Conservation (phyloP, 2,888 invertebrate species). For the Hetaerina titia region DNA sequence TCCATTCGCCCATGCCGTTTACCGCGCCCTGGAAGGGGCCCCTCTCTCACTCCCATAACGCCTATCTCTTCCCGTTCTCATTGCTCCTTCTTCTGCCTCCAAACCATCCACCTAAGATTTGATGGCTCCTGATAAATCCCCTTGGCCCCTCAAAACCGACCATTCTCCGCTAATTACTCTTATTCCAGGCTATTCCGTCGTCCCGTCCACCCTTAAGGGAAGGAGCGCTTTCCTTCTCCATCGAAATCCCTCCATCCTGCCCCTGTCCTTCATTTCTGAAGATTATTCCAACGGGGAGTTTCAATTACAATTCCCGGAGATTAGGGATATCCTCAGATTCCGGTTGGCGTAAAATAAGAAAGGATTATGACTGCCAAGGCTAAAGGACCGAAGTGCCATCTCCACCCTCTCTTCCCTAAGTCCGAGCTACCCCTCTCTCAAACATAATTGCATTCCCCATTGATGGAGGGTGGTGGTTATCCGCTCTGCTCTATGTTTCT, state of each 20-base stretch:
- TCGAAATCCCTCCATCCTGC: background rate
- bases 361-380: slow-evolving; percentile 47
- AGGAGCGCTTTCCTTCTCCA: background rate
- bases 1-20: background rate
- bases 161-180: slow-evolving; percentile 39
- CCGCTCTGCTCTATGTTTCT: background rate
- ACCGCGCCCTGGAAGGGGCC: background rate
- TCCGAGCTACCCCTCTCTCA: background rate
- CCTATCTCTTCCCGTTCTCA: too few relatives aligned
- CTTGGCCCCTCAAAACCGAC: background rate
- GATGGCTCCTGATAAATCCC: slow-evolving; percentile 48
- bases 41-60: background rate
- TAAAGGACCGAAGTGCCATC: background rate
- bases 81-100: background rate
- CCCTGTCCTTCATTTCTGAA: slow-evolving; percentile 36
- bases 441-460: background rate
- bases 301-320: slow-evolving; percentile 63
- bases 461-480: background rate
- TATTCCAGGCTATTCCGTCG: background rate
- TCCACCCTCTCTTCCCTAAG: background rate
- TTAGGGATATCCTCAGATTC: slow-evolving; percentile 54
- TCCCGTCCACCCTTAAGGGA: background rate
- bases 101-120: background rate
- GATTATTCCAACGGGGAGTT: slow-evolving; percentile 59
- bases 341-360: slow-evolving; percentile 59